These are phyloP conservation scores for Poeciliopsis paucimaculata DNA, from an alignment of 2,797 vertebrate species.

Conservation along the genomic window DNA sequence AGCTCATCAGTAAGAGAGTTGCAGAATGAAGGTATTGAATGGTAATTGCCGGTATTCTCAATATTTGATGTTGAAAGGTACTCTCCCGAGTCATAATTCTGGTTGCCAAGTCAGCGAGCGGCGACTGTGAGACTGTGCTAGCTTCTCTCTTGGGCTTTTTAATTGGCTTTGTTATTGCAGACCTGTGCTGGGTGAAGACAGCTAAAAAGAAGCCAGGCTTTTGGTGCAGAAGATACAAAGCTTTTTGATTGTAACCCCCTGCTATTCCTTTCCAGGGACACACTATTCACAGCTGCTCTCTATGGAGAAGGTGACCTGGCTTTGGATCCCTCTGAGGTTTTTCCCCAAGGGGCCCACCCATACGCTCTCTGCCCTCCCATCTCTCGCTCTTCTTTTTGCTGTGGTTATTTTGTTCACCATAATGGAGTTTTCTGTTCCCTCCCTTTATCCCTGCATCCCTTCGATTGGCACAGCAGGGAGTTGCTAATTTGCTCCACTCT, in stretches of 20 bases:
- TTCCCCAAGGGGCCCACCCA: conserved; percentile 60
- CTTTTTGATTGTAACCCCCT: conserved; percentile 69
- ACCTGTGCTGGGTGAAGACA: conserved; percentile 71
- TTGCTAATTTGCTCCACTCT: conserved; percentile 65
- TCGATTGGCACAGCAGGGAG: conserved; percentile 64
- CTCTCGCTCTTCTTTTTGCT: conserved; percentile 47
- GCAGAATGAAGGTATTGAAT: conserved; percentile 57
- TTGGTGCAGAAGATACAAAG: conserved; percentile 62
- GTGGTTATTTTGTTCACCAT: conserved; percentile 72
- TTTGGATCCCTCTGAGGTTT: conserved; percentile 61
- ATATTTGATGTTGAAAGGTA: conserved; percentile 70
- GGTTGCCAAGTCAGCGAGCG: conserved; percentile 79
- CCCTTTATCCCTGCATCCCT: conserved; percentile 49
- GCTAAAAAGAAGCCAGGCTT: conserved; percentile 59
- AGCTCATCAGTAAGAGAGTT: conserved; percentile 47
- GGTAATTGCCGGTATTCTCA: conserved; percentile 75
- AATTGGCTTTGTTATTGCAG: conserved; percentile 83
- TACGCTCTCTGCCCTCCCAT: conserved; percentile 21
- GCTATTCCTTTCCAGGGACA: conserved; percentile 54
- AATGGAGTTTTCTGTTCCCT: conserved; percentile 33
- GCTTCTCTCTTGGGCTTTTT: conserved; percentile 76
- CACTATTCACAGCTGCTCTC: conserved; percentile 77
- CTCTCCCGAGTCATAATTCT: conserved; percentile 76
- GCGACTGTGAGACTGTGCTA: conserved; percentile 63
- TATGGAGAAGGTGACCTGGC: conserved; percentile 77